Evolutionary conservation across 1,140 invertebrate genomes (phyloP).

Genomic region (Pogonomyrmex barbatus): DNA sequence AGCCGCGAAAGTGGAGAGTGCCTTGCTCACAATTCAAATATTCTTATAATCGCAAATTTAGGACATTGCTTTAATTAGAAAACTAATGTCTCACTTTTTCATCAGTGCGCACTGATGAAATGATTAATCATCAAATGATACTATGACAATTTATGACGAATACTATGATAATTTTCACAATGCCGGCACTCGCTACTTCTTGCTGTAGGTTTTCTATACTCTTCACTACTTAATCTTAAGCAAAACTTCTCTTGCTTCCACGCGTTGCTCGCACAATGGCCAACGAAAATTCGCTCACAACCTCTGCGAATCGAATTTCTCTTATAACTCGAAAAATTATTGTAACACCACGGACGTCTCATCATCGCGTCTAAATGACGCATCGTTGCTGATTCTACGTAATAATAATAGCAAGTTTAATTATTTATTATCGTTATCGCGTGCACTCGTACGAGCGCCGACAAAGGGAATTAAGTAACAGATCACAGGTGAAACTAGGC

Average conservation of each 20-base stretch:
- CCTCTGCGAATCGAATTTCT: constrained; percentile 65
- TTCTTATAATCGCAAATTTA: not conserved
- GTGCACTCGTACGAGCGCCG: constrained; percentile 53
- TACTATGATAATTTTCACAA: not conserved
- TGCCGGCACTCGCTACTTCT: constrained; percentile 66
- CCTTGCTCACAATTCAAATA: constrained; percentile 37
- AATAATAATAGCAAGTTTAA: constrained; percentile 69
- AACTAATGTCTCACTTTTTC: constrained; percentile 9
- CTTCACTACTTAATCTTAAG: constrained; percentile 45
- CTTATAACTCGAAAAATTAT: constrained; percentile 70
- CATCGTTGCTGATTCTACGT: constrained; percentile 70
- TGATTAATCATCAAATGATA: constrained; percentile 24
- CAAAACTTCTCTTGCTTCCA: constrained; percentile 31
- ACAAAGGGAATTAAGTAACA: constrained; percentile 77
- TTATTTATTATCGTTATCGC: constrained; percentile 68
- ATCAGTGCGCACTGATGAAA: constrained; percentile 2
- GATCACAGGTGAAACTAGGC: constrained; percentile 83
- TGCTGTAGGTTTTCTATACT: constrained; percentile 13
- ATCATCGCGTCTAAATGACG: constrained; percentile 52
- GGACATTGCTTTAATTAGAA: constrained; percentile 9
- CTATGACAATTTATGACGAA: not conserved
- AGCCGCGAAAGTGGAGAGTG: constrained; percentile 64
- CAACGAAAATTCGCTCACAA: constrained; percentile 67
- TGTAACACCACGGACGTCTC: constrained; percentile 78
- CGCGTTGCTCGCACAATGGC: no score